phyloP scores from a whole-genome alignment of 2,113 vertebrate genomes.

The Sphaerodactylus townsendi region DNA sequence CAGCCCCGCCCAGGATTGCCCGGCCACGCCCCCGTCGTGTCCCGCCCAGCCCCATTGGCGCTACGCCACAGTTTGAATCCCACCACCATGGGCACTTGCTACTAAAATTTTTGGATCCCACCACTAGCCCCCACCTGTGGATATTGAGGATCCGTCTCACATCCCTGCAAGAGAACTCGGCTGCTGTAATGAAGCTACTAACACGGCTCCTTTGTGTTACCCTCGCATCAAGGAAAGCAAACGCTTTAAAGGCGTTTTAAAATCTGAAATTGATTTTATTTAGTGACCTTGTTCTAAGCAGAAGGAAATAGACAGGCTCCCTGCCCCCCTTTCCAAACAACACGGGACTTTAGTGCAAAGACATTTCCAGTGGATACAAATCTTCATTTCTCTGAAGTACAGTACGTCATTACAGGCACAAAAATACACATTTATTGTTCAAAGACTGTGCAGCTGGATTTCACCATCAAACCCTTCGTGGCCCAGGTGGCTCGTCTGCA shows the following conservation, averaged over 20 bases:
- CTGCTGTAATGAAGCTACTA: too few species aligned
- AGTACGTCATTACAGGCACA: constrained; percentile 17
- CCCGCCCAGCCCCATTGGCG: too few species aligned
- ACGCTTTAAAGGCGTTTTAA: background rate
- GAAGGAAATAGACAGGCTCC: background rate
- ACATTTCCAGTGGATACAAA: constrained; percentile 11
- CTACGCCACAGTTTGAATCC: too few species aligned
- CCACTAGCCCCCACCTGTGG: too few species aligned
- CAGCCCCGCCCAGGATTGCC: too few species aligned
- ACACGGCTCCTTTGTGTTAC: background rate
- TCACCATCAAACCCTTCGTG: background rate
- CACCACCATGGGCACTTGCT: too few species aligned
- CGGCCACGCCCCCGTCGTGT: too few species aligned
- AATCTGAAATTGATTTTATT: constrained; percentile 4
- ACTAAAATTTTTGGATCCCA: too few species aligned
- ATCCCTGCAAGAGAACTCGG: too few species aligned
- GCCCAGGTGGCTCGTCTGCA: background rate
- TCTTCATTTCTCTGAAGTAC: constrained; percentile 18
- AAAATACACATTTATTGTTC: background rate
- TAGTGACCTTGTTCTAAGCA: constrained; percentile 12
- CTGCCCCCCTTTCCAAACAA: background rate
- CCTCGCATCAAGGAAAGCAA: background rate
- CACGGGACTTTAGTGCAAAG: constrained; percentile 8
- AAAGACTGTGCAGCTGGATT: background rate
- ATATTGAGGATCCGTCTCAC: too few species aligned